A percentile compares a stretch with the other conserved stretches of the same genome.
Evolutionary conservation across 2,888 invertebrate species (phyloP).

Genomic region (Caenorhabditis virilis): DNA sequence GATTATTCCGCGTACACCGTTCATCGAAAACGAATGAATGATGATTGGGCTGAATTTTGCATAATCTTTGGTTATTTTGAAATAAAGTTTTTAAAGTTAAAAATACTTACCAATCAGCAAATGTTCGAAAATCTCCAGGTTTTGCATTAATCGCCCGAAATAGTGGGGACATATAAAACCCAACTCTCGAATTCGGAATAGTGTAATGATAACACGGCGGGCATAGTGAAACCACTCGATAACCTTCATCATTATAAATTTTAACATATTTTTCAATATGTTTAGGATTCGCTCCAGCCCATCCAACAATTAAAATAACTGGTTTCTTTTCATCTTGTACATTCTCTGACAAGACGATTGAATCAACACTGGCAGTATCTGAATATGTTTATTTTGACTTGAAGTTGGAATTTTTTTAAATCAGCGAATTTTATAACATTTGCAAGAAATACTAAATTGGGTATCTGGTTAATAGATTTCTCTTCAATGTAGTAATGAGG

Average conservation of each 20-base stretch:
- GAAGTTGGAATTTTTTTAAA: too few species aligned
- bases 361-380: constrained; percentile 12
- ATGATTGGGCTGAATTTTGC: constrained; percentile 38
- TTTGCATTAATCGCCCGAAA: constrained; percentile 41
- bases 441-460: too few species aligned
- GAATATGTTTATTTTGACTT: too few species aligned
- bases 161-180: constrained; percentile 48
- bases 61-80: too few species aligned
- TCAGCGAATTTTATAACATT: too few species aligned
- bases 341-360: constrained; percentile 17
- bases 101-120: constrained; percentile 26
- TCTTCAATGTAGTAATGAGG: too few species aligned
- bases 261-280: constrained; percentile 49
- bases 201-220: constrained; percentile 46
- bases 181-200: constrained; percentile 47
- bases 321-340: constrained; percentile 38
- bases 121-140: constrained; percentile 42
- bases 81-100: too few species aligned
- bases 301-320: constrained; percentile 43
- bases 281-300: constrained; percentile 50
- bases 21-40: constrained; percentile 49
- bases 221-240: constrained; percentile 38
- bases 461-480: too few species aligned
- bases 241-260: constrained; percentile 45
- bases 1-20: constrained; percentile 44